phyloP scores from a whole-genome alignment of 1,140 invertebrate species.

The Leptinotarsa defecta region DNA sequence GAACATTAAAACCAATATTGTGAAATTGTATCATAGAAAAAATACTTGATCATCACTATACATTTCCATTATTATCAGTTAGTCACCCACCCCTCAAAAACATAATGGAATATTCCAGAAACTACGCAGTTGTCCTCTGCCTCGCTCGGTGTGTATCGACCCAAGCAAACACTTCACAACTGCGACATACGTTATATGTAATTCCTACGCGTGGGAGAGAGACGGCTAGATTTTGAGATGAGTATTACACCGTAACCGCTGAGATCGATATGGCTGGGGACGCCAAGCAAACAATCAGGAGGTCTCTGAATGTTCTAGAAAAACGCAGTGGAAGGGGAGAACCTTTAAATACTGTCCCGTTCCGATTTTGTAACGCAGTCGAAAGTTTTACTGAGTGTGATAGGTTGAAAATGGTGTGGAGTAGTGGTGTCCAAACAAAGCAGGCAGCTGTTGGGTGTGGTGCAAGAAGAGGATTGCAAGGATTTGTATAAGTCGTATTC shows the following conservation, averaged over 20 bases:
- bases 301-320: constrained; percentile 13
- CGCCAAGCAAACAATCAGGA: not conserved
- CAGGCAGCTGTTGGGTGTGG: not conserved
- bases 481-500: constrained; percentile 10
- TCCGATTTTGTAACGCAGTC: not conserved
- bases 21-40: not conserved
- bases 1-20: not conserved
- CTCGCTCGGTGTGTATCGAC: no score
- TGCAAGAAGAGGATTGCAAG: not conserved
- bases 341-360: constrained; percentile 1
- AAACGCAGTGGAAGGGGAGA: not conserved
- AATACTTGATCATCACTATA: not conserved
- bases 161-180: no score
- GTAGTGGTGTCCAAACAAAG: constrained; percentile 7
- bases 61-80: not conserved
- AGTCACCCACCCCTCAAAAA: not conserved
- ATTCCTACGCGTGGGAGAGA: no score
- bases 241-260: no score
- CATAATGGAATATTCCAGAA: not conserved
- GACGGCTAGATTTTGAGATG: no score
- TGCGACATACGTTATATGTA: no score
- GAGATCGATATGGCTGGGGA: not conserved
- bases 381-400: not conserved
- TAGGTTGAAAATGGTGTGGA: not conserved
- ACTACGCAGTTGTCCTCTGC: not conserved